Evolutionary conservation across 2,888 invertebrate species (phyloP).

Genomic region (Bruchidius siliquastri): DNA sequence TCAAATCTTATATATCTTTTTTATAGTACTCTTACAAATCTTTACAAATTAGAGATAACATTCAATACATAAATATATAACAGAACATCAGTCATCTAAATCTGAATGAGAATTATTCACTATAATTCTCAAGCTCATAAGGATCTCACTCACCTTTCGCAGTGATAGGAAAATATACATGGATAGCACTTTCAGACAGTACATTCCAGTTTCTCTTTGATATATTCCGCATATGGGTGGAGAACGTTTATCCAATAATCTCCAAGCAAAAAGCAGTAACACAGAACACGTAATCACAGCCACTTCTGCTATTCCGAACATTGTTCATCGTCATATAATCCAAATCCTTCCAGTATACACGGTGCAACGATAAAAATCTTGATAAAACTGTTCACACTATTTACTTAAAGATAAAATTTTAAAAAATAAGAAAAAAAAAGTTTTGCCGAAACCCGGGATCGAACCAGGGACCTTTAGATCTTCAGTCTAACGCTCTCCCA

Average conservation of each 20-base stretch:
- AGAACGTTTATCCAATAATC: conserved; percentile 23
- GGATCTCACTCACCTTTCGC: conserved; percentile 46
- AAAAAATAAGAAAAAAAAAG: conserved; percentile 15
- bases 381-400: not conserved
- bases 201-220: conserved; percentile 49
- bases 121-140: conserved; percentile 20
- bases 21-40: too few species aligned
- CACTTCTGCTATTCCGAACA: conserved; percentile 13
- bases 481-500: conserved; percentile 76
- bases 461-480: conserved; percentile 70
- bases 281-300: conserved; percentile 11
- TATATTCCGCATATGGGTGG: conserved; percentile 48
- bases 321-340: not conserved
- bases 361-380: not conserved
- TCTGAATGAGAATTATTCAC: too few species aligned
- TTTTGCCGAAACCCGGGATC: conserved; percentile 66
- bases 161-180: conserved; percentile 48
- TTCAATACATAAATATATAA: too few species aligned
- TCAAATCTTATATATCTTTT: too few species aligned
- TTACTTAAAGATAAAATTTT: not conserved
- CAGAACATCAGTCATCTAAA: too few species aligned
- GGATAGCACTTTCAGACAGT: conserved; percentile 51
- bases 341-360: not conserved
- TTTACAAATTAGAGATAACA: too few species aligned
- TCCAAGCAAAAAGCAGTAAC: conserved; percentile 11